Evolutionary conservation across 1,140 invertebrate species (phyloP).

Genomic region (Aphelenchoides besseyi): DNA sequence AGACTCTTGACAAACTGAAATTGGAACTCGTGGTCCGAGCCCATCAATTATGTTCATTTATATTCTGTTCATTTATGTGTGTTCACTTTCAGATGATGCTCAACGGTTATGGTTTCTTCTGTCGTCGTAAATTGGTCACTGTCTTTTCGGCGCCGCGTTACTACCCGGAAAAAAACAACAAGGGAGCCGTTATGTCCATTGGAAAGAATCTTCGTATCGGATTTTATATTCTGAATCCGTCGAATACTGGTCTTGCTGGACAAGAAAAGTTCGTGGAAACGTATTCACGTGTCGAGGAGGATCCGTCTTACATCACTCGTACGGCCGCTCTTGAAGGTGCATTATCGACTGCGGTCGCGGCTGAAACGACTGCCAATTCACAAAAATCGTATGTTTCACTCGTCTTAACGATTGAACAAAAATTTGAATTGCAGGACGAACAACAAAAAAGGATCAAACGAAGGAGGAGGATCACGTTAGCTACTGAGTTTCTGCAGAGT

Average conservation of each 20-base stretch:
- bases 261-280: background rate
- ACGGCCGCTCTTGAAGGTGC: background rate
- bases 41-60: slow-evolving; percentile 66
- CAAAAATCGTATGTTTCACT: no score
- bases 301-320: background rate
- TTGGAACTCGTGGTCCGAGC: slow-evolving; percentile 41
- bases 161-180: slow-evolving; percentile 21
- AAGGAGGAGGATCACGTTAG: no score
- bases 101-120: slow-evolving; percentile 32
- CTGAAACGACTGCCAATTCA: no score
- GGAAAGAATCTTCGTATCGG: background rate
- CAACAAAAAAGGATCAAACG: no score
- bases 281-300: background rate
- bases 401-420: no score
- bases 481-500: no score
- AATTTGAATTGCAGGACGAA: no score
- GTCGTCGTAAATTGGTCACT: slow-evolving; percentile 34
- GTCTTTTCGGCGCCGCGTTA: slow-evolving; percentile 44
- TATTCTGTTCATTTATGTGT: slow-evolving; percentile 9
- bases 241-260: background rate
- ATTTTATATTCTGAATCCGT: background rate
- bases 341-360: no score
- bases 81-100: slow-evolving; percentile 62
- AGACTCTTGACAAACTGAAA: slow-evolving; percentile 23
- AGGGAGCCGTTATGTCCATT: background rate